Percentiles rank a stretch among this genome's conserved stretches.
Evolutionary conservation across 2,888 invertebrate species (phyloP).

Genomic region (Nesidiocoris tenuis): DNA sequence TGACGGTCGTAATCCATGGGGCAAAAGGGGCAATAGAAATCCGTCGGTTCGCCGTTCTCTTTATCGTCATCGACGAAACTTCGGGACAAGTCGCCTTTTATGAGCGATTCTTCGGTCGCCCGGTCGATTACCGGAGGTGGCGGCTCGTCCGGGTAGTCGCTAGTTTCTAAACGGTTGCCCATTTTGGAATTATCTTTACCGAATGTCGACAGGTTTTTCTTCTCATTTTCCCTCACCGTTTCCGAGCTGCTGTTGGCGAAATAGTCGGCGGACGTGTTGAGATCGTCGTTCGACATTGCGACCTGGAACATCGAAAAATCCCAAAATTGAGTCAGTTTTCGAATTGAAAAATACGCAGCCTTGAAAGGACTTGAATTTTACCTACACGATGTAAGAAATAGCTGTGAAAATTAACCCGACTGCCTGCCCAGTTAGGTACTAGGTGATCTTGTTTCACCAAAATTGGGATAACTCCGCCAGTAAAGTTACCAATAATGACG

Average conservation of each 20-base stretch:
- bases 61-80: conserved; percentile 49
- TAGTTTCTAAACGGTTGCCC: neutral
- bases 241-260: conserved; percentile 51
- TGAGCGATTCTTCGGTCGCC: conserved; percentile 29
- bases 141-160: conserved; percentile 21
- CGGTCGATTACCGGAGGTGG: conserved; percentile 43
- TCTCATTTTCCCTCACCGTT: conserved; percentile 49
- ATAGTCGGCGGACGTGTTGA: conserved; percentile 50
- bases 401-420: no score
- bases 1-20: conserved; percentile 50
- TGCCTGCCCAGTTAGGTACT: no score
- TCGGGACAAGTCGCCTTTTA: conserved; percentile 41
- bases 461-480: no score
- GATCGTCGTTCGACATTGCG: conserved; percentile 25
- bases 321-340: no score
- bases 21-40: conserved; percentile 52
- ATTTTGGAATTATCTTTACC: neutral
- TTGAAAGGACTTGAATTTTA: no score
- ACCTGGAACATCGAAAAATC: no score
- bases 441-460: no score
- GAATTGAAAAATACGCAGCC: no score
- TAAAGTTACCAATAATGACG: no score
- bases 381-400: no score
- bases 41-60: conserved; percentile 47
- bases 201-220: neutral